Conservation (phyloP, 1,140 invertebrate genomes). For the Nebria ingens region DNA sequence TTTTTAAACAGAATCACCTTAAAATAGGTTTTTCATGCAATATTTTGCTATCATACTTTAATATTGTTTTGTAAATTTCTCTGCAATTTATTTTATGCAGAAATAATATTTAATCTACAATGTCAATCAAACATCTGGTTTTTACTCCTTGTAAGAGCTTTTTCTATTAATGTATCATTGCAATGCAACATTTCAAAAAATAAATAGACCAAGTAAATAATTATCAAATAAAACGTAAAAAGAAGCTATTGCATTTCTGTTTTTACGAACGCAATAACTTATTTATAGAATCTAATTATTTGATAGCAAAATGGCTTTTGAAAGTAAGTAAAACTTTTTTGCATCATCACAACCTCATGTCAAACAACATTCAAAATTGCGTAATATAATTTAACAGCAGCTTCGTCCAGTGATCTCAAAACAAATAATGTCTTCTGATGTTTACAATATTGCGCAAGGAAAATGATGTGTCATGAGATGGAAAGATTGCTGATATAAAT, state of each 20-base stretch:
- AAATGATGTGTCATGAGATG: conserved; percentile 1
- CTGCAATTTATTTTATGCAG: too few species aligned
- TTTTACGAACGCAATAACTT: not conserved
- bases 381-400: not conserved
- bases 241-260: not conserved
- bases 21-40: too few species aligned
- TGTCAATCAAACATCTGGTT: too few species aligned
- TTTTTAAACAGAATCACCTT: too few species aligned
- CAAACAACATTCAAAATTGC: not conserved
- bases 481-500: not conserved
- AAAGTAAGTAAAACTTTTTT: not conserved
- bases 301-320: not conserved
- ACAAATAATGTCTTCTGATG: not conserved
- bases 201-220: not conserved
- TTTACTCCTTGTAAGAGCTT: too few species aligned
- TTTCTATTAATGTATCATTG: not conserved
- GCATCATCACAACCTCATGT: not conserved
- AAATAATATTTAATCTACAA: too few species aligned
- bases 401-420: not conserved
- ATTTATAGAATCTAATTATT: not conserved
- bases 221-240: not conserved
- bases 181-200: not conserved
- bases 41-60: too few species aligned
- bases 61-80: too few species aligned
- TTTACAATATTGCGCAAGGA: not conserved